Percentiles rank a stretch among this genome's conserved stretches.
Conservation (phyloP, 2,797 vertebrate species). For the Sebastes cheni region DNA sequence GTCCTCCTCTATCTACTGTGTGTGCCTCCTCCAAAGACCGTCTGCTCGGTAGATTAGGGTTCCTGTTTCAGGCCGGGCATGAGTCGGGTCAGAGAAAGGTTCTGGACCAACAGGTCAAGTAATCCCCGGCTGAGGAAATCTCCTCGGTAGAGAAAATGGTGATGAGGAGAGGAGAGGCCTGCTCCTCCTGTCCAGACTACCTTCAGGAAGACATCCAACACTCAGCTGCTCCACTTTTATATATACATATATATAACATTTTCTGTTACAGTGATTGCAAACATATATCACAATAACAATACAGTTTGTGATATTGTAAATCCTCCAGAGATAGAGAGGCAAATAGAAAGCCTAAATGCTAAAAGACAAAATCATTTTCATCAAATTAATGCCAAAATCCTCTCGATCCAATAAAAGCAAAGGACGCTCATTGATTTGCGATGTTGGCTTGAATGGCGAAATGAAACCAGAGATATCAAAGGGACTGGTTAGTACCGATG, state of each 20-base stretch:
- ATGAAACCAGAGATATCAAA: too few species aligned
- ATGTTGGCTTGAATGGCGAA: too few species aligned
- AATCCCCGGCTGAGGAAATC: conserved; percentile 42
- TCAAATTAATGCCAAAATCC: neutral
- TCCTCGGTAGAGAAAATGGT: neutral
- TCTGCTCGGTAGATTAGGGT: neutral
- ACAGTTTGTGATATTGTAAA: neutral
- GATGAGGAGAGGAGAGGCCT: neutral
- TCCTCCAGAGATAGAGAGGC: neutral
- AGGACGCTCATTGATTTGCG: too few species aligned
- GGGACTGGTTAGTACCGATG: too few species aligned
- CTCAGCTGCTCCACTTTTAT: neutral
- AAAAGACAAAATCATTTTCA: neutral
- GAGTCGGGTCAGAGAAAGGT: neutral
- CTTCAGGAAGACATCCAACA: neutral
- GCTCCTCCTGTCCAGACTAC: neutral
- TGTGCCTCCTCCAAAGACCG: neutral
- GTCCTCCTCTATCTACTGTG: neutral
- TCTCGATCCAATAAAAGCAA: too few species aligned
- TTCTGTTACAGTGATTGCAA: too few species aligned
- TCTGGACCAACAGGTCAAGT: conserved; percentile 1
- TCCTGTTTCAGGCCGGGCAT: neutral
- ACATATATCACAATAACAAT: rapidly evolving
- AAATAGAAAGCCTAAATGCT: neutral
- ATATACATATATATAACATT: too few species aligned